Base-by-base conservation (phyloP, 2,113 vertebrate genomes). In the Stercorarius parasiticus region DNA sequence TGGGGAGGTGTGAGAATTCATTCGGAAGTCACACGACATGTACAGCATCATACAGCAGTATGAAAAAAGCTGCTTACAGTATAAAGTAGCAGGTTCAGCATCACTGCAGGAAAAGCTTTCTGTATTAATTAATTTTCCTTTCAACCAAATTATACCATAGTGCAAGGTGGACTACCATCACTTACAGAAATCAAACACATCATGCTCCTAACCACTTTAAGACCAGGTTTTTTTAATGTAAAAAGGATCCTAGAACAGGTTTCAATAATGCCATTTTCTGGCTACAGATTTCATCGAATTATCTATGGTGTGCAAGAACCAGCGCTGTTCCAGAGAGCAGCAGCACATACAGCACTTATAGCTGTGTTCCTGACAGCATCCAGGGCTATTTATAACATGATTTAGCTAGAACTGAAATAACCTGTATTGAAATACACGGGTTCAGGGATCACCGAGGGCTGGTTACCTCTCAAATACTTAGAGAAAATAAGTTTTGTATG, bases 261-360 rank as follows among this genome's bases (percentile, higher is more conserved):
- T 50, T 43, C 76, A 78, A 1, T 9, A 43, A 4, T 22, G 16
- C 18, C 15, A 4, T 4, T 58, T 79, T 42, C 47, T 64, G 15
- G 42, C 81, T 55, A 42, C 29, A 50, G 61, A 59, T 53, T 32
- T 67, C 79, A 52, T 42, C 6, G 9, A 67, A 36, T 66, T 25
- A 18, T 55, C 40, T 6, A 16, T 10, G 23, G 10, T 6, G 11
- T 61, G 64, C 62, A 21, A 47, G 62, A 70, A 36, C 21, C 3
- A 2, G 47, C 13, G 2, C 45, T 15, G 59, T n/a, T 56, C 17
- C 1, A 2, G 49, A 47, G 67, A 42, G 23, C 0, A 1, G 73
- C 62, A 70, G 49, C 43, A 56, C 55, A 25, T 1, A 22, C 1
- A 36, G 55, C 36, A 8, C 67, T 34, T 5, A 7, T 0, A 34